Base-by-base conservation (phyloP, 2,888 invertebrate species). In the Tachina grossa region DNA sequence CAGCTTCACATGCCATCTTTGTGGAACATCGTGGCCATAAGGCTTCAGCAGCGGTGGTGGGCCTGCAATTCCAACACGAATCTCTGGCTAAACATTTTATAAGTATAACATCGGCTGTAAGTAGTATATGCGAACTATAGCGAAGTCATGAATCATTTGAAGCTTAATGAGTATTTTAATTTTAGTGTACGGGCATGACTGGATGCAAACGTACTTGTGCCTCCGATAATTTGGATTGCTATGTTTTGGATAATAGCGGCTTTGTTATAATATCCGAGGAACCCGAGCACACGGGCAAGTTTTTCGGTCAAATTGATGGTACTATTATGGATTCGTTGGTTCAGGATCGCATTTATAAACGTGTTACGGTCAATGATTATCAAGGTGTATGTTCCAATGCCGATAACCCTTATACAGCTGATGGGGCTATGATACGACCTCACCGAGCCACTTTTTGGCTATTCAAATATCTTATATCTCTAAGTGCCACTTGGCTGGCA, bases 291-390 rank as follows among this genome's bases (percentile, higher is more conserved):
- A 97, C 97, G 1, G 98, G 98, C 1, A 95, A 96, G 90, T 98
- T 98, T 93, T 98, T 98, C 90, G 98, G 98, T 0, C 97, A 98
- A 93, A 96, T 98, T 57, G 98, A 98, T 91, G 97, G 97, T 22
- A 97, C 97, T 14, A 97, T 98, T 85, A 97, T 98, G 97, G 97
- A 98, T 92, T 97, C 97, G 0, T 93, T 98, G 74, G 97, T 98
- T 0, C 97, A 98, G 91, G 97, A 97, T 90, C 95, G 96, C 86
- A 97, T 98, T 89, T 98, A 97, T 92, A 97, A 97, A 90, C 96
- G 97, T 91, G 95, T 98, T 2, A 95, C 96, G 0, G 96, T 98
- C 0, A 96, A 96, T 88, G 98, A 98, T 91, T 97, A 97, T 90
- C 98, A 98, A 92, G 98, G 97, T 1, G 94, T 96, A 55, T 98